Evolutionary conservation across 1,140 invertebrate genomes (phyloP), one percentile per base, ranked within the genome.

Genomic region (Cyphomyrmex costatus): DNA sequence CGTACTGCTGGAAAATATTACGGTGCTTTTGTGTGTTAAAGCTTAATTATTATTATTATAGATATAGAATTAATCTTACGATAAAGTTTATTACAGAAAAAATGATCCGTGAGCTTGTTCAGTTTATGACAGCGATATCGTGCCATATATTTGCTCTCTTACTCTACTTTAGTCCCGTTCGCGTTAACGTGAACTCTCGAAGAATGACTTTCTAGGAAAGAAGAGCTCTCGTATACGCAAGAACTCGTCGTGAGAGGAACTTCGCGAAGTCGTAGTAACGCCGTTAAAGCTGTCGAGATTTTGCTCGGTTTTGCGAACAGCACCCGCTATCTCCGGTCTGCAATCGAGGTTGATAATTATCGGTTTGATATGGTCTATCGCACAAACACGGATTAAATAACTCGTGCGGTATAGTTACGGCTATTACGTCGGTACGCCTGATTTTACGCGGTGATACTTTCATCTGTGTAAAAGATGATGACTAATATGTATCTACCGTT

Each of bases 351-450:
- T 51, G 78, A 83, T 85, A 88, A 88, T 87, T 85, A 87, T 86
- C 83, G 56, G 65, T 87, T 87, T 79, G 86, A 86, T 87, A 87
- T 49, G 66, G 73, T 86, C 73, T 79, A 53, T 71, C 83, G 83
- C 85, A 65, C 46, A 65, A 42, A 87, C 53, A 58, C 24, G 58
- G 73, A 61, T 79, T 21, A 27, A 85, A 85, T 42, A 85, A 63
- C 56, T 60, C 33, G 16, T 10, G 30, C 61, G 60, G 77, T 70
- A n/a, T n/a, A 80, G 46, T 80, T 49, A 80, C 65, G 49, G 65
- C 21, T 66, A 66, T 66, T 79, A 79, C 76, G 60, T 56, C 78
- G 51, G 21, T 33, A 46, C 49, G 49, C 21, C 5, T 56, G 65
- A 70, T 70, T 80, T 71, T 71, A 71, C 21, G 65, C 58, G 24